These are phyloP conservation scores for Oncorhynchus kisutch DNA, from an alignment of 2,113 vertebrate genomes.

Conservation along the genomic window DNA sequence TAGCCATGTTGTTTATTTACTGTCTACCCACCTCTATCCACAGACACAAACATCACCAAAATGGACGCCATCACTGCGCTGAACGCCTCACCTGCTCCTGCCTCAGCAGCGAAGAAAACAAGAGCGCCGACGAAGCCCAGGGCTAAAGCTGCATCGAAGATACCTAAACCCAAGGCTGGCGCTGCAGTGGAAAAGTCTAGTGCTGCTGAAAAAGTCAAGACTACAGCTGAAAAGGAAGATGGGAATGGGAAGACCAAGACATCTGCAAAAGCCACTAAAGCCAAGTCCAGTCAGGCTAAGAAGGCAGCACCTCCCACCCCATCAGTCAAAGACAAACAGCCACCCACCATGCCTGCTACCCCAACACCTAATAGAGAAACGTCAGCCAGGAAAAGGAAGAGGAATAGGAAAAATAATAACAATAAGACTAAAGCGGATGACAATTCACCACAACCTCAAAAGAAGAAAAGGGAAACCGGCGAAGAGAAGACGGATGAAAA, in stretches of 20 bases:
- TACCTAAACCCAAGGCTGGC: slow-evolving; percentile 36
- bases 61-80: slow-evolving; percentile 52
- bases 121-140: slow-evolving; percentile 5
- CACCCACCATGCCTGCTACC: neutral
- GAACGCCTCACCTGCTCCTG: neutral
- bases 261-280: neutral
- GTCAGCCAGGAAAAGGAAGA: slow-evolving; percentile 24
- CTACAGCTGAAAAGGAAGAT: neutral
- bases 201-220: neutral
- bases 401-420: slow-evolving; percentile 12
- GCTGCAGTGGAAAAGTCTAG: slow-evolving; percentile 6
- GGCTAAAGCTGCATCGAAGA: neutral
- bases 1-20: slow-evolving; percentile 4
- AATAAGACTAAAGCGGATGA: slow-evolving; percentile 11
- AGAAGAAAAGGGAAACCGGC: slow-evolving; percentile 32
- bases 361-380: slow-evolving; percentile 14
- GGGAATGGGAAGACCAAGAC: slow-evolving; percentile 9
- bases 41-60: slow-evolving; percentile 66
- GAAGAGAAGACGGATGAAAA: slow-evolving; percentile 13
- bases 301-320: neutral
- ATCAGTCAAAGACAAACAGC: neutral
- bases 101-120: neutral
- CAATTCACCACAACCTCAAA: slow-evolving; percentile 26
- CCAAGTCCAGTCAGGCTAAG: slow-evolving; percentile 20
- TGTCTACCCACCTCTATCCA: slow-evolving; percentile 14